Evolutionary conservation across 2,113 vertebrate species (phyloP), one percentile per base, ranked within the genome.

Genomic region (Melanerpes formicivorus): DNA sequence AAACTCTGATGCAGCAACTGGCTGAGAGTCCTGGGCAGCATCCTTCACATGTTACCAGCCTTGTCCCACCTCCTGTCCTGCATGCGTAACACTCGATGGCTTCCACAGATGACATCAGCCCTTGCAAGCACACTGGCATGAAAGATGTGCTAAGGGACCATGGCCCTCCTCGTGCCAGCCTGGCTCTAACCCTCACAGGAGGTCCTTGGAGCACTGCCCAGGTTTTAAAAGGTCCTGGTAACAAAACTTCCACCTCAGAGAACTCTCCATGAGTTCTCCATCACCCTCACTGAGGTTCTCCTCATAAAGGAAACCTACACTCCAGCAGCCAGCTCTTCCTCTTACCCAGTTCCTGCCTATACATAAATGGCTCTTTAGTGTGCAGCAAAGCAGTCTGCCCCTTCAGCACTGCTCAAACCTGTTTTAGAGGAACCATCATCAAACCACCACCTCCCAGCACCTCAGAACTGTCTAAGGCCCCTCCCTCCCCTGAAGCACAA

Each of bases 1-100:
- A 2, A 6, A 14, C 23, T 56, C 25, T 2, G 21, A n/a, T 7
- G 7, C 23, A 42, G 40, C 6, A 2, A 75, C 40, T 0, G 0
- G 65, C 18, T 9, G 46, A 42, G 25, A 55, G 5, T 3, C 14
- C 27, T 6, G 19, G 19, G n/a, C 12, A 15, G 29, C 1, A 10
- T 37, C 42, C 37, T 50, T 46, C 30, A n/a, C 17, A 2, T 1
- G 7, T 10, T 62, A 44, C 17, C 25, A 48, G 34, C 72, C 42
- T 48, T 8, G 60, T 29, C 37, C 26, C 56, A 21, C 75, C 23
- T 72, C 44, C 40, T 6, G 11, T 27, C 32, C 37, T 9, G 14
- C 4, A 1, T 0, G 1, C 59, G 29, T 46, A 83, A 56, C 26
- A 18, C 50, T 19, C 9, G 0, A 3, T 11, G 21, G 55, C 22